Evolutionary conservation across 2,797 vertebrate species (phyloP).

Genomic region (Semotilus atromaculatus): DNA sequence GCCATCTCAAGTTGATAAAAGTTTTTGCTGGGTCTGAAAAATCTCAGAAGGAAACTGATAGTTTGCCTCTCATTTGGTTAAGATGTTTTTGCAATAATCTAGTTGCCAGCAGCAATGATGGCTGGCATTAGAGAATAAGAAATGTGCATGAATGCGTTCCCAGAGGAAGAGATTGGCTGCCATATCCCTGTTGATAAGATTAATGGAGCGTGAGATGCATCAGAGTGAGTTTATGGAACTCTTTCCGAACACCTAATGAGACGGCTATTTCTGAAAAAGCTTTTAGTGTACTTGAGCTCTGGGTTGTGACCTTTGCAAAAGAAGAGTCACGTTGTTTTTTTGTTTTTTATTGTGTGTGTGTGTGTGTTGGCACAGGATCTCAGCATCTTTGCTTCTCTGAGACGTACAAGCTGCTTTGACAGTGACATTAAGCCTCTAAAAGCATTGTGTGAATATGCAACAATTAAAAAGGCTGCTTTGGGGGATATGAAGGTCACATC

Average conservation of each 20-base stretch:
- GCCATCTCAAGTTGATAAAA: slow-evolving; percentile 9
- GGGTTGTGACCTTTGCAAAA: slow-evolving; percentile 30
- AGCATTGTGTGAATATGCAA: background rate
- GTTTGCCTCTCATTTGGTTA: slow-evolving; percentile 40
- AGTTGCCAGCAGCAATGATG: slow-evolving; percentile 44
- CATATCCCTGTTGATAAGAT: slow-evolving; percentile 46
- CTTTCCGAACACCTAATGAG: slow-evolving; percentile 51
- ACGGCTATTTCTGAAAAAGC: slow-evolving; percentile 31
- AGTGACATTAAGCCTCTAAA: slow-evolving; percentile 16
- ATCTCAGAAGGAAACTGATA: background rate
- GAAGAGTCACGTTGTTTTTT: background rate
- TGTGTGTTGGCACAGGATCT: slow-evolving; percentile 20
- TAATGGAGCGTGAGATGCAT: slow-evolving; percentile 50
- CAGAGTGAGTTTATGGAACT: slow-evolving; percentile 43
- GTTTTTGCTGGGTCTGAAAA: background rate
- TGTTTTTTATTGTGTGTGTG: no score
- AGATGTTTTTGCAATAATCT: slow-evolving; percentile 35
- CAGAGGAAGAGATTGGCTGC: slow-evolving; percentile 37
- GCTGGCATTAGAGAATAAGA: slow-evolving; percentile 40
- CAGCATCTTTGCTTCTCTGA: slow-evolving; percentile 30
- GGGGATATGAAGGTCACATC: slow-evolving; percentile 14
- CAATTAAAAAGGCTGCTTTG: slow-evolving; percentile 17
- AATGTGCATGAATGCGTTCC: slow-evolving; percentile 45
- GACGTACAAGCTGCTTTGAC: background rate
- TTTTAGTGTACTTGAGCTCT: slow-evolving; percentile 22